phyloP scores from a whole-genome alignment of 2,797 vertebrate species.

The Crypturellus tataupa region DNA sequence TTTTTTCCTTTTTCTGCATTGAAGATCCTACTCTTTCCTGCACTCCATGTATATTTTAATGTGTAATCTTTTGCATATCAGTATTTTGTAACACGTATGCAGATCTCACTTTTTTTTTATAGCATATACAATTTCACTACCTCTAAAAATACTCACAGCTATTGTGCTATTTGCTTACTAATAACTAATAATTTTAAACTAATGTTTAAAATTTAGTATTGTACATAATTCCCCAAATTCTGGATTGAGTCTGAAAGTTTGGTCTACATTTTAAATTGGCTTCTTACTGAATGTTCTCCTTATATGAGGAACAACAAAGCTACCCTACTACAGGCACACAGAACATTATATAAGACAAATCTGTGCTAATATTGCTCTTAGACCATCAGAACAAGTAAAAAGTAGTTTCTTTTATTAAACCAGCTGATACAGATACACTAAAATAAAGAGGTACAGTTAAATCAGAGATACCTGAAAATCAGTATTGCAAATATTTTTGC shows the following conservation, averaged over 20 bases:
- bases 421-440: not conserved
- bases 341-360: not conserved
- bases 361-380: not conserved
- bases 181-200: no score
- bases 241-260: slow-evolving; percentile 58
- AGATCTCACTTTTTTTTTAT: not conserved
- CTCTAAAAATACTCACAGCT: not conserved
- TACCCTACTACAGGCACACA: not conserved
- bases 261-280: slow-evolving; percentile 58
- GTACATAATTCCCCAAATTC: slow-evolving; percentile 35
- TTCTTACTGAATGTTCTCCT: slow-evolving; percentile 36
- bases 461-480: not conserved
- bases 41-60: not conserved
- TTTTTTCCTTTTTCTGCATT: not conserved
- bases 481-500: not conserved
- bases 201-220: not conserved
- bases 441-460: not conserved
- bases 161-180: not conserved
- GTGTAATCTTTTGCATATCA: not conserved
- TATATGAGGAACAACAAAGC: slow-evolving; percentile 9
- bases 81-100: not conserved
- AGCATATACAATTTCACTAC: not conserved
- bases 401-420: not conserved
- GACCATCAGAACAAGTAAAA: not conserved
- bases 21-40: not conserved